Conservation (phyloP, 1,140 invertebrate species). For the Hormaphis cornu region DNA sequence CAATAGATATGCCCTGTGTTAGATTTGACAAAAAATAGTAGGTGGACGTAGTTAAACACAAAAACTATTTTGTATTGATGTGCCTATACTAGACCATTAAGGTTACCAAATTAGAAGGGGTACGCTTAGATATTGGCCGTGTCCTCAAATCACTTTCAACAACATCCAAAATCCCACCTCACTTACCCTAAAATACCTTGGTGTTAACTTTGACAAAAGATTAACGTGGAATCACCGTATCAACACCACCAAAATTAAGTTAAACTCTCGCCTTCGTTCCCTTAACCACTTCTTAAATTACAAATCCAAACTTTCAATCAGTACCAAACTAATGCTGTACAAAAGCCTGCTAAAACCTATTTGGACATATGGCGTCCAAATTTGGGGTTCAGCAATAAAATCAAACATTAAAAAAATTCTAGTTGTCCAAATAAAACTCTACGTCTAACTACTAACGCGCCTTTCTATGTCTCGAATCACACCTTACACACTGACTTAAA, state of each 20-base stretch:
- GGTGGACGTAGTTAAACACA: too few species aligned
- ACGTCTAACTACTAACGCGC: background rate
- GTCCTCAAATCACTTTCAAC: background rate
- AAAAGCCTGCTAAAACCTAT: background rate
- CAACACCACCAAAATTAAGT: too few species aligned
- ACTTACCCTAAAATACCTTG: constrained; percentile 14
- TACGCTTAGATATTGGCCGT: too few species aligned
- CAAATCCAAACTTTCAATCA: background rate
- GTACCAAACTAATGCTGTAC: background rate
- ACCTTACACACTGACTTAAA: background rate
- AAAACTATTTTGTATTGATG: too few species aligned
- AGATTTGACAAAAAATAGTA: too few species aligned
- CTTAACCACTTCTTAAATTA: too few species aligned
- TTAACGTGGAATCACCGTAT: too few species aligned
- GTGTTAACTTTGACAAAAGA: background rate
- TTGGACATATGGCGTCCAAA: background rate
- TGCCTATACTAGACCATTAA: too few species aligned
- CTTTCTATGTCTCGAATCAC: background rate
- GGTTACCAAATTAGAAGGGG: too few species aligned
- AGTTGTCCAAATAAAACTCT: background rate
- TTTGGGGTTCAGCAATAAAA: background rate
- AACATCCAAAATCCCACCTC: too few species aligned
- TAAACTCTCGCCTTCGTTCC: too few species aligned
- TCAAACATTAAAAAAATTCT: background rate
- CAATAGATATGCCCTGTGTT: too few species aligned